Evolutionary conservation across 2,888 invertebrate species (phyloP).

Genomic region (Tinea semifulvella): DNA sequence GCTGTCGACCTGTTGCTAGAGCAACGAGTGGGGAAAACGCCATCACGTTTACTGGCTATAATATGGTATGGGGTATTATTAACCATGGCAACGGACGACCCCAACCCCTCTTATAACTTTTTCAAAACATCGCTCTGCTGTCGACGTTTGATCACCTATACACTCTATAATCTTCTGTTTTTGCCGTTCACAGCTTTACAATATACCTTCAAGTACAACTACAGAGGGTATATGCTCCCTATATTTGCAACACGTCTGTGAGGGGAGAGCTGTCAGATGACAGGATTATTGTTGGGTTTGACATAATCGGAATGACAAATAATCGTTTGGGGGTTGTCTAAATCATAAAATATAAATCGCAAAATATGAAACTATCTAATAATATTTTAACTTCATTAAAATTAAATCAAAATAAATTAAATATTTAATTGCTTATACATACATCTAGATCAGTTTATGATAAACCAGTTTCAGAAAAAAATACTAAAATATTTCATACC

Average conservation of each 20-base stretch:
- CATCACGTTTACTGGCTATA: conserved; percentile 34
- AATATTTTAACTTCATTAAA: too few species aligned
- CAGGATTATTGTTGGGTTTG: conserved; percentile 67
- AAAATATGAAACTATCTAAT: too few species aligned
- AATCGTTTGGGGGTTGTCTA: conserved; percentile 46
- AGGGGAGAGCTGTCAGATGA: conserved; percentile 58
- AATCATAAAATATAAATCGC: too few species aligned
- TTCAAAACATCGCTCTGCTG: conserved; percentile 50
- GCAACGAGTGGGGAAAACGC: conserved; percentile 32
- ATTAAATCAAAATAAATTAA: too few species aligned
- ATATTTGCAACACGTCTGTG: conserved; percentile 52
- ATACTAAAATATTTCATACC: too few species aligned
- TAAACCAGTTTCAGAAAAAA: too few species aligned
- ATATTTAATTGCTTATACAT: too few species aligned
- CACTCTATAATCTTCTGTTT: conserved; percentile 53
- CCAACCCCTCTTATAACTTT: conserved; percentile 34
- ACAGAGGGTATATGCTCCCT: conserved; percentile 34
- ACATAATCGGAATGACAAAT: conserved; percentile 67
- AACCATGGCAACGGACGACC: conserved; percentile 53
- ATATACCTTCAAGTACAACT: conserved; percentile 22
- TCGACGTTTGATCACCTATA: conserved; percentile 57
- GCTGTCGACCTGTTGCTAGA: conserved; percentile 48
- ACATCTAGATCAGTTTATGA: too few species aligned
- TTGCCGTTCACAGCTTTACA: conserved; percentile 31
- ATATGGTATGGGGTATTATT: conserved; percentile 44